Percentiles rank a stretch among this genome's conserved stretches.
phyloP scores from a whole-genome alignment of 2,113 vertebrate species.

The Indicator indicator region DNA sequence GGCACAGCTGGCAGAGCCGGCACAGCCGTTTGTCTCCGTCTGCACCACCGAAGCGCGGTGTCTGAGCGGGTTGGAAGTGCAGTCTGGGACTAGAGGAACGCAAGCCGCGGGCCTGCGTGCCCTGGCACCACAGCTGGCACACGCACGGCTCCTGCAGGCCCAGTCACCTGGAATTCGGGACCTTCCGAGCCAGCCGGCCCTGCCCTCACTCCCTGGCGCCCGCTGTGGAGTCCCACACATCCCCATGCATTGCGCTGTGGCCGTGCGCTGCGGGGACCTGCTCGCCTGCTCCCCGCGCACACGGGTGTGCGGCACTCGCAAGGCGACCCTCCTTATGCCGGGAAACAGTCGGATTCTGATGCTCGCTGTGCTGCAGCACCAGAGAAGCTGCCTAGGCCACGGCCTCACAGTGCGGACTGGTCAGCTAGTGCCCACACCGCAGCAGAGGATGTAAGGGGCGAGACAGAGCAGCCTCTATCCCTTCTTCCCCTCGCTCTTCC shows the following conservation, averaged over 20 bases:
- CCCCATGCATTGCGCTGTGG: accelerated
- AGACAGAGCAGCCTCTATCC: neutral
- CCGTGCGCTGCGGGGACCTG: neutral
- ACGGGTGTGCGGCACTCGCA: too few species aligned
- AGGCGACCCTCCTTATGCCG: accelerated
- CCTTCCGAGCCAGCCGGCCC: neutral
- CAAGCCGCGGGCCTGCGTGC: neutral
- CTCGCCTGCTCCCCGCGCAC: too few species aligned
- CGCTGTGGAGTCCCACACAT: neutral
- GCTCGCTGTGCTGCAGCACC: accelerated
- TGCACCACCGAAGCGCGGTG: accelerated
- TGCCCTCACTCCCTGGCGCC: neutral
- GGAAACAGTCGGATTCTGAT: too few species aligned
- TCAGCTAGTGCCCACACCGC: too few species aligned
- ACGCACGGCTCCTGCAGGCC: neutral
- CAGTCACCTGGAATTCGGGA: neutral
- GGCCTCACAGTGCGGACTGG: too few species aligned
- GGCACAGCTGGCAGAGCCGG: accelerated
- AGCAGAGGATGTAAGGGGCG: neutral
- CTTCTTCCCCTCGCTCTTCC: neutral
- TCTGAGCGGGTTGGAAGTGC: neutral
- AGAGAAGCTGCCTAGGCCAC: neutral
- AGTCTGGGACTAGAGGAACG: neutral
- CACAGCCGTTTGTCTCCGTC: neutral
- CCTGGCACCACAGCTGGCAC: neutral